Evolutionary conservation across 2,113 vertebrate genomes (phyloP), one percentile per base, ranked within the genome.

Genomic region (Cryptomyrus ogoouensis): DNA sequence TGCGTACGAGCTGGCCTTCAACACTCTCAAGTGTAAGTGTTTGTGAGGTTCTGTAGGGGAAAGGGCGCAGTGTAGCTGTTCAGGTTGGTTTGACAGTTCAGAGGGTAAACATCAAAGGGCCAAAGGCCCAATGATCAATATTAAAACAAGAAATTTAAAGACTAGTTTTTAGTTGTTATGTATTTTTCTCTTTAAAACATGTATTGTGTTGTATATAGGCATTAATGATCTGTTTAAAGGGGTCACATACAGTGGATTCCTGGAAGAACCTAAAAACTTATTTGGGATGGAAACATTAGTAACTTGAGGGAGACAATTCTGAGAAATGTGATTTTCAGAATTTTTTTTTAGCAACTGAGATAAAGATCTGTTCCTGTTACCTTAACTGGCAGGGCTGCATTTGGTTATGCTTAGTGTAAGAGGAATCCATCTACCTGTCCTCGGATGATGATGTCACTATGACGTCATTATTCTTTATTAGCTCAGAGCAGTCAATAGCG

Each of bases 1-100:
- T 0, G 96, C 96, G 88, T 97, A 96, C 0, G 95, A 97, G 39
- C 94, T 99, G 56, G 97, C 97, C 46, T 98, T 97, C 95, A 97
- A 3, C 92, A 92, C 97, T 56, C 93, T 99, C 19, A 99, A 98
- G 94, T 98, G 98, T 98, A 94, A 94, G 96, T 95, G 93, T 35
- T 42, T 56, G 39, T 10, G 42, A 83, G 80, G 39, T 66, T n/a
- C 46, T 27, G 17, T 66, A 58, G 2, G 7, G 35, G 19, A 42
- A n/a, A 12, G 3, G n/a, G 15, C 9, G 19, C 80, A 8, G 31
- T 24, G 8, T 83, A 6, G 21, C 19, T 47, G 39, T 83, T 42
- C 24, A 39, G 31, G 70, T 24, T 77, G 31, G 31, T 47, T 83
- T 47, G 42, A 83, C 3, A 47, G 80, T 9, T 46, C 5, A 24